phyloP scores from a whole-genome alignment of 1,140 invertebrate species.

The Papilio glaucus region DNA sequence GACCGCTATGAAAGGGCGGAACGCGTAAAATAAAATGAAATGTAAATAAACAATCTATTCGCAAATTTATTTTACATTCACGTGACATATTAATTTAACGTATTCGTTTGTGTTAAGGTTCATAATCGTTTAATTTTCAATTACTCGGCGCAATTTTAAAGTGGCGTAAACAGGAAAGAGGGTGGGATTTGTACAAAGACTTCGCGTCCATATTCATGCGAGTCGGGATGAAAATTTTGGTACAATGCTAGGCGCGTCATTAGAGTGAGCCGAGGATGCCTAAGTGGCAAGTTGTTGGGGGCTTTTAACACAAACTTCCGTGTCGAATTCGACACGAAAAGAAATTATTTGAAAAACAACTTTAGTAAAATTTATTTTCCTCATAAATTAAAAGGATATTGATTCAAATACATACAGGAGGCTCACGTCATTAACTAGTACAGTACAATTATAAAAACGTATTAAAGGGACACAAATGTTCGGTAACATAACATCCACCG shows the following conservation, averaged over 20 bases:
- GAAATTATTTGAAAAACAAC: neutral
- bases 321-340: conserved; percentile 7
- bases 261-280: conserved; percentile 52
- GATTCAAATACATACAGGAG: too few relatives aligned
- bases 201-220: conserved; percentile 57
- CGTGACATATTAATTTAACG: neutral
- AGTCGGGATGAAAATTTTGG: conserved; percentile 59
- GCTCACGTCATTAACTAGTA: too few relatives aligned
- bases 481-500: too few relatives aligned
- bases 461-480: too few relatives aligned
- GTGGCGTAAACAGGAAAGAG: conserved; percentile 41
- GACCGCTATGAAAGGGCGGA: conserved; percentile 52
- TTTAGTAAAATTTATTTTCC: neutral
- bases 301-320: conserved; percentile 29
- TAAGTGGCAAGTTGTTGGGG: conserved; percentile 58
- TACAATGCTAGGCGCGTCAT: conserved; percentile 60
- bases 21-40: conserved; percentile 59
- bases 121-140: neutral
- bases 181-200: conserved; percentile 51
- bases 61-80: conserved; percentile 40
- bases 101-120: conserved; percentile 42
- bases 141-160: conserved; percentile 38
- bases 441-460: too few relatives aligned
- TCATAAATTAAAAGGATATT: neutral
- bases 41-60: conserved; percentile 55